Evolutionary conservation across 1,140 invertebrate genomes (phyloP), one percentile per base, ranked within the genome.

Genomic region (Diprion similis): DNA sequence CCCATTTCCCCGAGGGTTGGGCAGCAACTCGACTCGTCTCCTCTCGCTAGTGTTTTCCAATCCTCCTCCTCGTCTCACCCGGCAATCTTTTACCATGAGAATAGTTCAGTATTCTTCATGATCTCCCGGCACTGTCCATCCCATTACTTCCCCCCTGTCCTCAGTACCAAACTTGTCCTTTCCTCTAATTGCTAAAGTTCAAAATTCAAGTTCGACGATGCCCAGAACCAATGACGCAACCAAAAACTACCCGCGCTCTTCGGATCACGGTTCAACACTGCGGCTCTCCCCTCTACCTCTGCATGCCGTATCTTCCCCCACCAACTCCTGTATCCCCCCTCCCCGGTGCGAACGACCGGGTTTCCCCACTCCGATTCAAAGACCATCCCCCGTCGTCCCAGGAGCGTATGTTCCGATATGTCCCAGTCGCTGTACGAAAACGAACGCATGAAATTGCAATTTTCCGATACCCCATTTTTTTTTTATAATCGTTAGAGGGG

Each of bases 211-310:
- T 48, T 10, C 13, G 17, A 18, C 15, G 46, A 10, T 8, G 68
- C 15, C 37, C 48, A 46, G 19, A 72, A 24, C 24, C 47, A 45
- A 70, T 18, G 37, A 48, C 68, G 68, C 47, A 46, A 69, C 15
- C 18, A 68, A 68, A 18, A 68, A 19, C 15, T 68, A 80, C 76
- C 77, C 77, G 73, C 76, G 75, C 78, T 76, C 76, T 75, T 71
- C 79, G 80, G 82, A 79, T 79, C 72, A 78, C 82, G 78, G 83
- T 76, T 81, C 78, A 79, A 84, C 79, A 85, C 84, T 85, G 80
- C 78, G 71, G 73, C 51, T 76, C 78, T 80, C 77, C 82, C 78
- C 81, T 77, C 78, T 75, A 70, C 78, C 80, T 72, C 73, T 77
- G 75, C 69, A 15, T 68, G 15, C 17, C 18, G 46, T 37, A 45